phyloP scores from a whole-genome alignment of 53 echinoderm and acorn worm species.

The Actinopyga echinites region DNA sequence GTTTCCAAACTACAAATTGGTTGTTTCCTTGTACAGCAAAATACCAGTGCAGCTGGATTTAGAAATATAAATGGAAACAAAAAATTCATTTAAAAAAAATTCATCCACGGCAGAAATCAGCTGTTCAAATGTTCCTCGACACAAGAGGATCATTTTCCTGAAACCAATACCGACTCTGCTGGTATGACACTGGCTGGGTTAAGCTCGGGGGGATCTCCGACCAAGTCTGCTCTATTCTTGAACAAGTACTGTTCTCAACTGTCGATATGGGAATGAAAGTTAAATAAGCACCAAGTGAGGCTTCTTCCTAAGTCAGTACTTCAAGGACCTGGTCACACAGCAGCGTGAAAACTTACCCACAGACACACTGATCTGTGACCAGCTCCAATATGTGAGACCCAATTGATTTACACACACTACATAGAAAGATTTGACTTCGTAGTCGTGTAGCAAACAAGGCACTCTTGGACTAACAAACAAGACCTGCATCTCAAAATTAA shows the following conservation, averaged over 20 bases:
- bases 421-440: constrained; percentile 18
- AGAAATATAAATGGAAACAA: too few relatives aligned
- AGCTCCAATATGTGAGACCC: too few relatives aligned
- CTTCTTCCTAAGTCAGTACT: neutral
- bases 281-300: constrained; percentile 13
- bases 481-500: neutral
- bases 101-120: too few relatives aligned
- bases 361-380: neutral
- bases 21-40: too few relatives aligned
- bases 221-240: neutral
- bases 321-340: neutral
- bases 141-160: too few relatives aligned
- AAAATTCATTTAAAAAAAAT: too few relatives aligned
- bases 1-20: too few relatives aligned
- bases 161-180: too few relatives aligned
- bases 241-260: constrained; percentile 26
- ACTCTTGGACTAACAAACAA: constrained; percentile 9
- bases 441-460: constrained; percentile 21
- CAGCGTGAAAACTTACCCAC: neutral
- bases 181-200: too few relatives aligned
- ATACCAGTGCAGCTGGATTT: too few relatives aligned
- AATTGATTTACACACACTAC: neutral
- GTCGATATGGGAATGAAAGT: constrained; percentile 15
- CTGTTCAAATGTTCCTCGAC: too few relatives aligned
- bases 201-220: constrained; percentile 2